Evolutionary conservation across 1,140 invertebrate genomes (phyloP).

Genomic region (Microplitis mediator): DNA sequence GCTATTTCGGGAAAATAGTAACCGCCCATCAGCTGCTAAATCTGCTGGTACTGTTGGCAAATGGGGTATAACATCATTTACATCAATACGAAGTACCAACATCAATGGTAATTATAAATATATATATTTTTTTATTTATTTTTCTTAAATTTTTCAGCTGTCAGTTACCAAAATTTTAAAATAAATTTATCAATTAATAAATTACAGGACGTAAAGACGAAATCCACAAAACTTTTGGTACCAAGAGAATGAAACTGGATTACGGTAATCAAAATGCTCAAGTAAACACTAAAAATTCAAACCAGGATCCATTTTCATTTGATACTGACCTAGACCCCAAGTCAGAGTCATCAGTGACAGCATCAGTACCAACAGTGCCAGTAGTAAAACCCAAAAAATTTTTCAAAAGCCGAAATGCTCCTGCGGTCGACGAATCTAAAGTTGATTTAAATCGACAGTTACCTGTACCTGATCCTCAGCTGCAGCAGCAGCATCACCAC

Average conservation of each 20-base stretch:
- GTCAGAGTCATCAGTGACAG: conserved; percentile 38
- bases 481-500: conserved; percentile 45
- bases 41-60: conserved; percentile 88
- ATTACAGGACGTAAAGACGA: conserved; percentile 52
- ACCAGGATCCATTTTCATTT: conserved; percentile 57
- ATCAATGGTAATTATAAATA: conserved; percentile 67
- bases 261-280: conserved; percentile 56
- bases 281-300: conserved; percentile 39
- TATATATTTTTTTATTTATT: background rate
- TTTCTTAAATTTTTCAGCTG: background rate
- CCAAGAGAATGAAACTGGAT: conserved; percentile 55
- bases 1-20: conserved; percentile 84
- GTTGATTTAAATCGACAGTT: conserved; percentile 55
- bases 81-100: conserved; percentile 80
- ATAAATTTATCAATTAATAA: background rate
- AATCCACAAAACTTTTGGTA: conserved; percentile 44
- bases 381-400: conserved; percentile 82
- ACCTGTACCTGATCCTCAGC: conserved; percentile 59
- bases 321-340: conserved; percentile 53
- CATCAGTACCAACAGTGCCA: conserved; percentile 38
- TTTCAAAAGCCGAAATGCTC: conserved; percentile 82
- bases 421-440: conserved; percentile 38
- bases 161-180: background rate
- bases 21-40: conserved; percentile 83
- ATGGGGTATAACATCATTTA: conserved; percentile 93